Conservation (phyloP, 2,797 vertebrate species). For the Sebastiscus tertius region DNA sequence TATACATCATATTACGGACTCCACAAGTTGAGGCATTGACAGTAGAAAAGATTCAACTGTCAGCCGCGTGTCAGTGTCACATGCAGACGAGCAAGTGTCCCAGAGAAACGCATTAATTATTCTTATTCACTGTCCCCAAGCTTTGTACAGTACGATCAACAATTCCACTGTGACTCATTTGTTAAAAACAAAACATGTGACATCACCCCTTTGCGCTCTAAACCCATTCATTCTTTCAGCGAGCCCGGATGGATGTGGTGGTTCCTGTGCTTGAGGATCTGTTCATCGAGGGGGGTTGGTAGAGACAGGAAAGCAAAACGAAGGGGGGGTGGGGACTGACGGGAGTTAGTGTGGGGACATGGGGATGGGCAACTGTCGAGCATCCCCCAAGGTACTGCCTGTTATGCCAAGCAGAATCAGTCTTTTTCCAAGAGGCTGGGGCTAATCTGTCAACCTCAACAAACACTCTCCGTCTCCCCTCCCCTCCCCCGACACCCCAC, state of each 20-base stretch:
- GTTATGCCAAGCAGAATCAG: slow-evolving; percentile 83
- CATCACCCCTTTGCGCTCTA: slow-evolving; percentile 38
- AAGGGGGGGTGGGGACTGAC: slow-evolving; percentile 60
- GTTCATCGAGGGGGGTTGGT: slow-evolving; percentile 79
- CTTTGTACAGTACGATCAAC: slow-evolving; percentile 36
- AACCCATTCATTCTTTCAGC: slow-evolving; percentile 40
- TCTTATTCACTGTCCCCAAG: slow-evolving; percentile 3
- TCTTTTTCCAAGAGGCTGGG: slow-evolving; percentile 75
- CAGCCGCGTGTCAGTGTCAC: slow-evolving; percentile 26
- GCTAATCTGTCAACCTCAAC: slow-evolving; percentile 84
- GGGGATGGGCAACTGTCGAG: slow-evolving; percentile 81
- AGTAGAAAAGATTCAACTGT: slow-evolving; percentile 8
- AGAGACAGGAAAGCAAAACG: slow-evolving; percentile 70
- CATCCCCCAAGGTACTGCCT: slow-evolving; percentile 81
- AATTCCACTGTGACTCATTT: slow-evolving; percentile 45
- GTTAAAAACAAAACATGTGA: slow-evolving; percentile 41
- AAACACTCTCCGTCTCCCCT: slow-evolving; percentile 60
- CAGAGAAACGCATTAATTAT: slow-evolving; percentile 32
- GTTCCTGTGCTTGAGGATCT: slow-evolving; percentile 63
- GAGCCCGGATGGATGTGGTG: slow-evolving; percentile 55
- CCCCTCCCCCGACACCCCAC: slow-evolving; percentile 28
- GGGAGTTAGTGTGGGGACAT: slow-evolving; percentile 65
- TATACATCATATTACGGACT: slow-evolving; percentile 6
- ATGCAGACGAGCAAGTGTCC: slow-evolving; percentile 13
- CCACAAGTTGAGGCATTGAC: slow-evolving; percentile 6